These are phyloP conservation scores for Malachius bipustulatus DNA, from an alignment of 2,888 invertebrate genomes.

Conservation along the genomic window DNA sequence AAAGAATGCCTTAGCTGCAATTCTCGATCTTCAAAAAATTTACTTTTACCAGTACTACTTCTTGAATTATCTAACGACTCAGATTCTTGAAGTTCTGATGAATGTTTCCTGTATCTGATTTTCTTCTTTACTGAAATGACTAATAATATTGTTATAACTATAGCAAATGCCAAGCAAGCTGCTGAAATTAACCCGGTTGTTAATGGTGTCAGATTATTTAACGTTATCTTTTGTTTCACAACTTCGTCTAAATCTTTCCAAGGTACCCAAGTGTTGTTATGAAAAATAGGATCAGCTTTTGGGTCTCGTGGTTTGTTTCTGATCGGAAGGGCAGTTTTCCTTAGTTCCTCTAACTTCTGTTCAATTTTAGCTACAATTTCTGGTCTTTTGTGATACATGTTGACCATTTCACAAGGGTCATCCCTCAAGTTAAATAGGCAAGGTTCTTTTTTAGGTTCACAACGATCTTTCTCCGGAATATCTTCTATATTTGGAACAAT, in stretches of 20 bases:
- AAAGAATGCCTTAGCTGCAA: conserved; percentile 21
- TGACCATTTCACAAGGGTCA: conserved; percentile 43
- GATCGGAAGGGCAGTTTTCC: conserved; percentile 35
- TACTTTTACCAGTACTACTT: conserved; percentile 19
- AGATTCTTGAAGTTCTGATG: conserved; percentile 9
- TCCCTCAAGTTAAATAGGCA: conserved; percentile 40
- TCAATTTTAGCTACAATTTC: conserved; percentile 37
- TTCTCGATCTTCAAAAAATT: conserved; percentile 25
- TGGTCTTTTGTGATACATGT: conserved; percentile 36
- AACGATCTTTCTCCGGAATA: conserved; percentile 23
- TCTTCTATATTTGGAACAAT: conserved; percentile 22
- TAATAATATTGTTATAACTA: conserved; percentile 25
- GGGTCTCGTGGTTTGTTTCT: conserved; percentile 38
- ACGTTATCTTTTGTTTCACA: conserved; percentile 21
- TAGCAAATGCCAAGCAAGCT: conserved; percentile 26
- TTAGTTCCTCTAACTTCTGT: conserved; percentile 34
- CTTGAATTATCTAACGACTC: conserved; percentile 4
- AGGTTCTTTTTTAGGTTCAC: conserved; percentile 32
- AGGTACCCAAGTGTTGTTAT: conserved; percentile 45
- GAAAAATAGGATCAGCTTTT: conserved; percentile 40
- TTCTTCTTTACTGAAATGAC: conserved; percentile 18
- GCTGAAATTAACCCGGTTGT: conserved; percentile 28
- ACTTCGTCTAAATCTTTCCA: conserved; percentile 46
- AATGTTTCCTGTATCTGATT: conserved; percentile 13
- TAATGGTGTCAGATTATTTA: conserved; percentile 26